These are phyloP conservation scores for Capitulum mitella DNA, from an alignment of 2,888 invertebrate species.

Conservation along the genomic window DNA sequence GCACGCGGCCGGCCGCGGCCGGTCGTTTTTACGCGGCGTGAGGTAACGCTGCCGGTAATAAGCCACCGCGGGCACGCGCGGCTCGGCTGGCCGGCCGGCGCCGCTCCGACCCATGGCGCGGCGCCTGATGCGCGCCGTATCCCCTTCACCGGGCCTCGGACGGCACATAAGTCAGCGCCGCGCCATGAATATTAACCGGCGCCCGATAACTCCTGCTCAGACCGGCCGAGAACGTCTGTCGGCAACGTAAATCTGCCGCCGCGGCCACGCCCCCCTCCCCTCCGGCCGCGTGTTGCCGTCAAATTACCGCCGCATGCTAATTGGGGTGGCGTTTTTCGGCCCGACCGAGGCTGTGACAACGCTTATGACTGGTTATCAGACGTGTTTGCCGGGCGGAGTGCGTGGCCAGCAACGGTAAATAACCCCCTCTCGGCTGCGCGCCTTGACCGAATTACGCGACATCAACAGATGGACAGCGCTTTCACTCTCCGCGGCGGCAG, in stretches of 20 bases:
- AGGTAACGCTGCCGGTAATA: neutral
- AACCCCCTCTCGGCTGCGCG: neutral
- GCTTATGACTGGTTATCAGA: neutral
- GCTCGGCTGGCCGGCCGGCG: neutral
- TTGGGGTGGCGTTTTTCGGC: neutral
- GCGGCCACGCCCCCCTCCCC: neutral
- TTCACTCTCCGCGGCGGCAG: too few species aligned
- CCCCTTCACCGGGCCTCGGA: neutral
- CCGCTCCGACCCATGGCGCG: neutral
- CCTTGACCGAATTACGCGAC: neutral
- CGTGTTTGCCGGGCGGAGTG: neutral
- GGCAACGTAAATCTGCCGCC: neutral
- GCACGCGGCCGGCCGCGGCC: too few species aligned
- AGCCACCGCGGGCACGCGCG: neutral
- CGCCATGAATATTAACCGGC: neutral
- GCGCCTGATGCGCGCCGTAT: neutral
- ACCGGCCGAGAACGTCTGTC: neutral
- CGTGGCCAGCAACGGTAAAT: neutral
- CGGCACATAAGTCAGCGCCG: neutral
- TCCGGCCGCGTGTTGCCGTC: neutral
- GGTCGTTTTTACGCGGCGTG: neutral
- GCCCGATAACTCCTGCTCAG: neutral
- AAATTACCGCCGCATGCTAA: neutral
- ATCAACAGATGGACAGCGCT: neutral
- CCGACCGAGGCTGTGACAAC: neutral